phyloP scores from a whole-genome alignment of 2,113 vertebrate genomes.

The Hypocryptadius cinnamomeus region DNA sequence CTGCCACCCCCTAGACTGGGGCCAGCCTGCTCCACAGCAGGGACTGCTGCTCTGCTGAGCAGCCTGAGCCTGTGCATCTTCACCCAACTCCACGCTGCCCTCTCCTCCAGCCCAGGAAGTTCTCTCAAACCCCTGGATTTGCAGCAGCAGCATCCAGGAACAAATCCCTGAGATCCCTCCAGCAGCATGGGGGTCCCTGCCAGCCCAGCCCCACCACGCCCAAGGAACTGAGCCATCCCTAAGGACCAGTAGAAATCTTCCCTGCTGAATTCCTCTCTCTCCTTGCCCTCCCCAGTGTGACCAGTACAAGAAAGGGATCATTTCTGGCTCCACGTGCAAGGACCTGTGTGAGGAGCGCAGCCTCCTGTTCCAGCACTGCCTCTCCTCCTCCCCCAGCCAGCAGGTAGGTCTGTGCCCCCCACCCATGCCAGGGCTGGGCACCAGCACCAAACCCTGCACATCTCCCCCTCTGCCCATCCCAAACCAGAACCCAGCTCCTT shows the following conservation, averaged over 20 bases:
- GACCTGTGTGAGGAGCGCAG: constrained; percentile 84
- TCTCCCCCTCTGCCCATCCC: background rate
- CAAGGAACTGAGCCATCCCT: background rate
- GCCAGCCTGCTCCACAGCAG: background rate
- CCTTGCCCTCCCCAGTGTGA: constrained; percentile 79
- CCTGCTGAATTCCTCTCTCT: background rate
- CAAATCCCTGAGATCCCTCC: background rate
- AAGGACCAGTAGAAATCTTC: background rate
- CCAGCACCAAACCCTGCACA: background rate
- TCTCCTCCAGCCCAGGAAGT: background rate
- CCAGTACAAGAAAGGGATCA: constrained; percentile 91
- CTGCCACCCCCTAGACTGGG: background rate
- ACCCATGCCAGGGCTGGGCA: rapidly evolving
- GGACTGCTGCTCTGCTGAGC: background rate
- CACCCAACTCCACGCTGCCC: rapidly evolving
- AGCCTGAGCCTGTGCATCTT: background rate
- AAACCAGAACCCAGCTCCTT: background rate
- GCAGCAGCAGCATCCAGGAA: background rate
- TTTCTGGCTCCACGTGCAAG: constrained; percentile 89
- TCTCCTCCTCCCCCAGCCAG: constrained; percentile 81
- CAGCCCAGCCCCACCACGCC: background rate
- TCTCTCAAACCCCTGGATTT: background rate
- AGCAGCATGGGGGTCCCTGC: background rate
- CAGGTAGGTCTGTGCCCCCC: constrained; percentile 74
- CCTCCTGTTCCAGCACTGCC: constrained; percentile 83